Percentiles rank a stretch among this genome's conserved stretches.
Evolutionary conservation across 2,113 vertebrate genomes (phyloP).

Genomic region (Mesoclemmys tuberculata): DNA sequence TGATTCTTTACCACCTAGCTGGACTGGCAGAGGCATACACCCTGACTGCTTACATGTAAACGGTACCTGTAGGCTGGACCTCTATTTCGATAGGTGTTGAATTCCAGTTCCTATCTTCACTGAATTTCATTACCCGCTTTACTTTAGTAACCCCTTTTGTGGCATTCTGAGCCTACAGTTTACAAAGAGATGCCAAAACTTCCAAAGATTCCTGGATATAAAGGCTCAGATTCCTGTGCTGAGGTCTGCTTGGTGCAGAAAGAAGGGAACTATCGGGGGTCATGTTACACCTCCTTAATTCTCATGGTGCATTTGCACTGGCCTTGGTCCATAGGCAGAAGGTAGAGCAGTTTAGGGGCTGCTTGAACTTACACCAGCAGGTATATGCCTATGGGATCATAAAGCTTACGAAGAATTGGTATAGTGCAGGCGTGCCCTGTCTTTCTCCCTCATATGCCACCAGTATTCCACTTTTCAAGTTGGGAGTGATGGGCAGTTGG

Average conservation of each 20-base stretch:
- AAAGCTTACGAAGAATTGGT: not conserved
- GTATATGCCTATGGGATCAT: not conserved
- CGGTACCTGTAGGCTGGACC: not conserved
- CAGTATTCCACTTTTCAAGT: not conserved
- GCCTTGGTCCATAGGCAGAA: not conserved
- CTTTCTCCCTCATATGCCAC: not conserved
- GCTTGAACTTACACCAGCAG: not conserved
- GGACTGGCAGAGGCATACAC: not conserved
- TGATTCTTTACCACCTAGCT: not conserved
- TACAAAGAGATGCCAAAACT: not conserved
- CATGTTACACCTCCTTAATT: not conserved
- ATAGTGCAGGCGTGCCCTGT: not conserved
- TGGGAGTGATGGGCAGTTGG: not conserved
- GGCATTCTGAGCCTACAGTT: not conserved
- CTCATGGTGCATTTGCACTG: not conserved
- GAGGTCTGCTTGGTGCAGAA: not conserved
- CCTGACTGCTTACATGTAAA: not conserved
- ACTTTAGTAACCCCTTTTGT: too few species aligned
- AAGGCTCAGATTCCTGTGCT: not conserved
- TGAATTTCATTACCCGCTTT: not conserved
- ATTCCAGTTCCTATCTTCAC: not conserved
- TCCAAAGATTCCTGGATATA: not conserved
- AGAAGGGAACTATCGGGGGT: not conserved
- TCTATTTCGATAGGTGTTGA: not conserved
- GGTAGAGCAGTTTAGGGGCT: not conserved